phyloP scores from a whole-genome alignment of 2,797 vertebrate species.

The Aulostomus chinensis region DNA sequence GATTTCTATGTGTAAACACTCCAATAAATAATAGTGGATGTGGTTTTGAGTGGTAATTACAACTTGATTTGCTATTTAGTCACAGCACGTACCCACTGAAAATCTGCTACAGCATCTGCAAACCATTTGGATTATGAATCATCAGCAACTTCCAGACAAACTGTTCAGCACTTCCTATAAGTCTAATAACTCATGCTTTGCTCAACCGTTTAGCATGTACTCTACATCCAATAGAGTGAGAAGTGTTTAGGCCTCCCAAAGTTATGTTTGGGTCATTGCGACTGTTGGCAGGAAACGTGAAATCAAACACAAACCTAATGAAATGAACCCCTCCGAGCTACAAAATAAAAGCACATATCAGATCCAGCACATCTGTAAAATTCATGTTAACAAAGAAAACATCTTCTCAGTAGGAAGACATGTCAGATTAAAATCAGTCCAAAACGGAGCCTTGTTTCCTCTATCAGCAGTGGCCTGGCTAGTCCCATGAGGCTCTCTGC shows the following conservation, averaged over 20 bases:
- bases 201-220: slow-evolving; percentile 28
- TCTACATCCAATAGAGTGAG: slow-evolving; percentile 20
- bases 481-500: slow-evolving; percentile 41
- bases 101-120: slow-evolving; percentile 57
- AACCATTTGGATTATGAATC: slow-evolving; percentile 68
- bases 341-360: slow-evolving; percentile 27
- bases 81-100: slow-evolving; percentile 36
- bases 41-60: slow-evolving; percentile 52
- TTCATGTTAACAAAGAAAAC: slow-evolving; percentile 46
- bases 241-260: slow-evolving; percentile 18
- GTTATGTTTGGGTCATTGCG: slow-evolving; percentile 39
- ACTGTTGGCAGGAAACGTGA: no score
- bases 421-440: slow-evolving; percentile 40
- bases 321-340: slow-evolving; percentile 11
- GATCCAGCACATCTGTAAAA: slow-evolving; percentile 26
- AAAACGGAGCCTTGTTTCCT: slow-evolving; percentile 33
- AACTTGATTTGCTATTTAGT: slow-evolving; percentile 46
- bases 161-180: slow-evolving; percentile 61
- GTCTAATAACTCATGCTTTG: slow-evolving; percentile 54
- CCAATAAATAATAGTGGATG: slow-evolving; percentile 49
- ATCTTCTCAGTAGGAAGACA: slow-evolving; percentile 38
- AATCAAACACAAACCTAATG: slow-evolving; percentile 21
- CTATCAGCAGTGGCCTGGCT: slow-evolving; percentile 39
- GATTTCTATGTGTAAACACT: slow-evolving; percentile 41
- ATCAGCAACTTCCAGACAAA: slow-evolving; percentile 63